A percentile compares a stretch with the other conserved stretches of the same genome.
These are phyloP conservation scores for Pangasianodon hypophthalmus DNA, from an alignment of 2,113 vertebrate genomes.

Conservation along the genomic window DNA sequence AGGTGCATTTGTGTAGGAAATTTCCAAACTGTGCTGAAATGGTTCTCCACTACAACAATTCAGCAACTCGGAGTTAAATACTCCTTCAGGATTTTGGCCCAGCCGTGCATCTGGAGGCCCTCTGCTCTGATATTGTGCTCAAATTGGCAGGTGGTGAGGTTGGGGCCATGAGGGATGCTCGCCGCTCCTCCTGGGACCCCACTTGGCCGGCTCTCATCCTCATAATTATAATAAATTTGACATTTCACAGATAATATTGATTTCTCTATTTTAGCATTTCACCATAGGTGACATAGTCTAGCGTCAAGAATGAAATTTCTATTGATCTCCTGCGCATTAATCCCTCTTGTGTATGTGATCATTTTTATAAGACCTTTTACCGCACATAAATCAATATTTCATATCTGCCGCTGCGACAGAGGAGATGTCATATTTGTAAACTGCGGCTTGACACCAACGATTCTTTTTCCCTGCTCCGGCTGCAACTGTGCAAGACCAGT, in stretches of 20 bases:
- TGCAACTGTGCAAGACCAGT: slow-evolving; percentile 99
- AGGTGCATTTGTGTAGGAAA: background rate
- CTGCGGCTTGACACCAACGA: slow-evolving; percentile 99
- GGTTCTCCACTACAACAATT: slow-evolving; percentile 80
- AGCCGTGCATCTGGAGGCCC: slow-evolving; percentile 89
- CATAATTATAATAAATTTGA: slow-evolving; percentile 99
- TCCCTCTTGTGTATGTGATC: slow-evolving; percentile 99
- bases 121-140: slow-evolving; percentile 97
- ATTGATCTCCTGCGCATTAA: slow-evolving; percentile 99
- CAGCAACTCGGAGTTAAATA: slow-evolving; percentile 81
- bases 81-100: slow-evolving; percentile 97
- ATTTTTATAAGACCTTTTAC: slow-evolving; percentile 99
- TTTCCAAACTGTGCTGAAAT: slow-evolving; percentile 47
- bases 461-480: slow-evolving; percentile 85
- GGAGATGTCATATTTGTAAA: slow-evolving; percentile 99
- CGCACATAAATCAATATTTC: slow-evolving; percentile 99
- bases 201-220: slow-evolving; percentile 99
- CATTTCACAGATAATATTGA: slow-evolving; percentile 99
- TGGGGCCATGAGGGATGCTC: slow-evolving; percentile 98
- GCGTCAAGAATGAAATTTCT: slow-evolving; percentile 99
- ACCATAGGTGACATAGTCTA: slow-evolving; percentile 99
- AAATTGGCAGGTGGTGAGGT: slow-evolving; percentile 99
- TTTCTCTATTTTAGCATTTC: slow-evolving; percentile 99
- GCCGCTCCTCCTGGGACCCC: slow-evolving; percentile 95
- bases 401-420: slow-evolving; percentile 99